Conservation (phyloP, 2,797 vertebrate genomes). For the Pelodytes ibericus region DNA sequence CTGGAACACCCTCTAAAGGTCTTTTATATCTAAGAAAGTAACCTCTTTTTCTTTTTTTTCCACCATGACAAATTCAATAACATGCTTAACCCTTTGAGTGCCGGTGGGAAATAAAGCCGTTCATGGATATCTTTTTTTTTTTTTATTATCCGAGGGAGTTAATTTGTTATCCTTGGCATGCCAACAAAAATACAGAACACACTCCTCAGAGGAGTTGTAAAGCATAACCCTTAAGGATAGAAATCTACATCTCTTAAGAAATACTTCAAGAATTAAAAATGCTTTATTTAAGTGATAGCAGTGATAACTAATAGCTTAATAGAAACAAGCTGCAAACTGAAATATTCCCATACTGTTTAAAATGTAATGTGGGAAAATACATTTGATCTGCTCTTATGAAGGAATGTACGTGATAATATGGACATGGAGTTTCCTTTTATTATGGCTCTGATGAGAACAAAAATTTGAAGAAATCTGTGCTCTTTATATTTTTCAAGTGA, state of each 20-base stretch:
- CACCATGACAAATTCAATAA: background rate
- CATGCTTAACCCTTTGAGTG: background rate
- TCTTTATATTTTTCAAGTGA: constrained; percentile 44
- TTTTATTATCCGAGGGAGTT: too few species aligned
- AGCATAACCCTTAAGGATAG: too few species aligned
- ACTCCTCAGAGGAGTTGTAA: too few species aligned
- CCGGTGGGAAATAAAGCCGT: background rate
- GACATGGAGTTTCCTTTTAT: constrained; percentile 47
- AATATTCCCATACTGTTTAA: constrained; percentile 43
- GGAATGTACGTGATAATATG: constrained; percentile 46
- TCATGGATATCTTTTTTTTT: too few species aligned
- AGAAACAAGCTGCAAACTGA: constrained; percentile 36
- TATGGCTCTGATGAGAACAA: constrained; percentile 49
- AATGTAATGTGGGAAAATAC: constrained; percentile 37
- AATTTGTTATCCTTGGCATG: too few species aligned
- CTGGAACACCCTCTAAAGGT: constrained; percentile 1
- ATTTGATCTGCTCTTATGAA: constrained; percentile 28
- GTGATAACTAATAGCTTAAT: constrained; percentile 41
- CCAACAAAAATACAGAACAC: too few species aligned
- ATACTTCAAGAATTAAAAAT: too few species aligned
- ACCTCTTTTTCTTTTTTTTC: too few species aligned
- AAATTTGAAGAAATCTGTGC: constrained; percentile 33
- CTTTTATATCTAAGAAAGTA: background rate
- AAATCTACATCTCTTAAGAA: too few species aligned
- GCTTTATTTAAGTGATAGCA: background rate